Evolutionary conservation across 1,140 invertebrate species (phyloP).

Genomic region (Teleopsis dalmanni): DNA sequence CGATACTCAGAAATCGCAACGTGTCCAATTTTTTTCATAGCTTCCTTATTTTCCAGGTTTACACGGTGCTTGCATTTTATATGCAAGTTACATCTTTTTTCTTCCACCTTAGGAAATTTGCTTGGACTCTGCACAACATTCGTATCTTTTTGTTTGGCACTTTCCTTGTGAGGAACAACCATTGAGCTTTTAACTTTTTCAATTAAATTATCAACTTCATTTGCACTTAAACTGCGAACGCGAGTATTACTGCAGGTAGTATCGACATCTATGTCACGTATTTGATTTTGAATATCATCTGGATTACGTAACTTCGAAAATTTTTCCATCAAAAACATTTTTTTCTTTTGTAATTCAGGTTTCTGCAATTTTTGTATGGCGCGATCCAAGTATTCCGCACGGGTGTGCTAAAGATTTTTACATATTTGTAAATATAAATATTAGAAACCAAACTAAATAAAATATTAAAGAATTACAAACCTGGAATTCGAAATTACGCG

Average conservation of each 20-base stretch:
- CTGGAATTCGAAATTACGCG: constrained; percentile 26
- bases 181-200: not conserved
- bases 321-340: too few species aligned
- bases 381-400: constrained; percentile 25
- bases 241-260: not conserved
- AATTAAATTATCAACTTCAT: not conserved
- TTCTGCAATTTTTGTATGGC: constrained; percentile 25
- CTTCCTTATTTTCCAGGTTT: too few species aligned
- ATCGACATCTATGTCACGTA: constrained; percentile 2
- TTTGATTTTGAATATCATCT: constrained; percentile 13
- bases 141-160: too few species aligned
- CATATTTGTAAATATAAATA: too few species aligned
- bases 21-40: not conserved
- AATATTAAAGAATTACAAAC: too few species aligned
- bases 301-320: too few species aligned
- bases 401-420: constrained; percentile 22
- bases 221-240: constrained; percentile 1
- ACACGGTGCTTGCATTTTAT: too few species aligned
- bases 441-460: too few species aligned
- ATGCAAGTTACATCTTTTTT: too few species aligned
- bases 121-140: too few species aligned
- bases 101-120: too few species aligned
- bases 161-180: too few species aligned
- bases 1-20: not conserved
- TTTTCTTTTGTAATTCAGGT: constrained; percentile 8